Conservation (phyloP, 2,797 vertebrate genomes). For the Pteropus rufus region DNA sequence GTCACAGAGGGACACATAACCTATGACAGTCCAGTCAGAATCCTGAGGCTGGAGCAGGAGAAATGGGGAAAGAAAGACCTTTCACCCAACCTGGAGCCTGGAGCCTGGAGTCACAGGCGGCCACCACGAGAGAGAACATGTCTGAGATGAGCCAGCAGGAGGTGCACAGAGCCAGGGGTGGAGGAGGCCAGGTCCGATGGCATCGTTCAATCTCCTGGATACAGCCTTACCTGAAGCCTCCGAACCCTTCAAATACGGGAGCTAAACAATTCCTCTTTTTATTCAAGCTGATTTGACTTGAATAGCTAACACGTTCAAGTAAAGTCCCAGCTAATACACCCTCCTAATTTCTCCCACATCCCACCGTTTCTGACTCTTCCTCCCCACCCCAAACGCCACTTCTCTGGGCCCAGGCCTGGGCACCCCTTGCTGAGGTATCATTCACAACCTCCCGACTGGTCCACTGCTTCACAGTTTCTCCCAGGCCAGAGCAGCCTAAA, state of each 20-base stretch:
- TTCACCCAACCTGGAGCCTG: background rate
- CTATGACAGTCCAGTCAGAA: background rate
- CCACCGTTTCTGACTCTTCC: background rate
- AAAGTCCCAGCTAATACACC: background rate
- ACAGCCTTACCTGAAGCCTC: background rate
- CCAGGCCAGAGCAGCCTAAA: background rate
- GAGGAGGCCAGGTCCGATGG: background rate
- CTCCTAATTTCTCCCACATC: background rate
- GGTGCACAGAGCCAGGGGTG: background rate
- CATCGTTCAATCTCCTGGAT: background rate
- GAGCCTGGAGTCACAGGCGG: background rate
- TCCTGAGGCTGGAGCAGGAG: background rate
- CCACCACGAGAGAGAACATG: background rate
- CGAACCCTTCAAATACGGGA: background rate
- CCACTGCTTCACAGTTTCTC: background rate
- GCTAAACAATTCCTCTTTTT: background rate
- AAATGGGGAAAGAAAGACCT: fast-evolving
- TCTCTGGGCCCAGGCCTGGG: too few relatives aligned
- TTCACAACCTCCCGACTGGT: background rate
- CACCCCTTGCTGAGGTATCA: background rate
- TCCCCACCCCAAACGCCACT: background rate
- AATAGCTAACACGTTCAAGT: background rate
- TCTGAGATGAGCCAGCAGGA: fast-evolving
- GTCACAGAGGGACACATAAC: background rate
- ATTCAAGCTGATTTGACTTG: background rate